Conservation (phyloP, 2,888 invertebrate species). For the Hypomecis punctinalis region DNA sequence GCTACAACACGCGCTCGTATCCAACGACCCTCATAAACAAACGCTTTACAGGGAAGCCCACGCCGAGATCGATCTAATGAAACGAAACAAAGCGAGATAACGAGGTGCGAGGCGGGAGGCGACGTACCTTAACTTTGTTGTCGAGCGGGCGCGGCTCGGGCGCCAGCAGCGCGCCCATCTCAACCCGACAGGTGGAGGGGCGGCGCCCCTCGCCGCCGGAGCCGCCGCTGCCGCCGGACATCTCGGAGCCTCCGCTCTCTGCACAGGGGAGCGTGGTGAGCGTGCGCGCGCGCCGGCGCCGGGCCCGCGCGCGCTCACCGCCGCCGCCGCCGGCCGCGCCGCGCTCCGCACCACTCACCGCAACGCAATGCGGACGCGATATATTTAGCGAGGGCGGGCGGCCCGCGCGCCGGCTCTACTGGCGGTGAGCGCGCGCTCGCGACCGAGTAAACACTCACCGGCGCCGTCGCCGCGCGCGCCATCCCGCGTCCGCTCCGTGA, state of each 20-base stretch:
- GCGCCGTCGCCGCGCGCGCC: constrained; percentile 74
- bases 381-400: constrained; percentile 64
- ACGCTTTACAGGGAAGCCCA: constrained; percentile 2
- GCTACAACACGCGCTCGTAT: constrained; percentile 5
- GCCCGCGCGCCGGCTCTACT: constrained; percentile 22
- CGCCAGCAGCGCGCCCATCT: constrained; percentile 87
- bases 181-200: constrained; percentile 82
- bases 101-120: background rate
- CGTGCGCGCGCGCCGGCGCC: constrained; percentile 50
- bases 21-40: constrained; percentile 16
- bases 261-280: constrained; percentile 56
- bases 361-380: constrained; percentile 60
- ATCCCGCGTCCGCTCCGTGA: constrained; percentile 78
- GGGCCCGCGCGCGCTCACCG: constrained; percentile 59
- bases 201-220: constrained; percentile 61
- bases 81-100: constrained; percentile 3
- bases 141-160: constrained; percentile 88
- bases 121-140: constrained; percentile 90
- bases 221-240: constrained; percentile 73
- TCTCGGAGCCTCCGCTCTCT: constrained; percentile 77
- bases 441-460: constrained; percentile 64
- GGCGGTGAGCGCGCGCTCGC: constrained; percentile 39
- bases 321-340: constrained; percentile 51
- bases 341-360: constrained; percentile 47
- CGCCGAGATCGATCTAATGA: background rate